These are phyloP conservation scores for Orycteropus afer DNA, from an alignment of 2,113 vertebrate species.

Conservation along the genomic window DNA sequence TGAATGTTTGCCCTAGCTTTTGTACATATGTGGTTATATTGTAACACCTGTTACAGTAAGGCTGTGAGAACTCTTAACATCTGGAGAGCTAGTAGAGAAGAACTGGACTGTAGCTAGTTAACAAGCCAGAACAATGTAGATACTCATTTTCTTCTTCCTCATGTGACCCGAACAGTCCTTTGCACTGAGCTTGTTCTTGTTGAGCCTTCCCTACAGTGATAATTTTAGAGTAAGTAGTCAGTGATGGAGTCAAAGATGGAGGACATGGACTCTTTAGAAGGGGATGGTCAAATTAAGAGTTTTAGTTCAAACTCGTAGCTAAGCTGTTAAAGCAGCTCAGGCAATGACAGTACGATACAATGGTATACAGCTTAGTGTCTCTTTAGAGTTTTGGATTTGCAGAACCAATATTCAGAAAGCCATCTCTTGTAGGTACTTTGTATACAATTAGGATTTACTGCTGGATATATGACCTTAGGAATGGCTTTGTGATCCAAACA, in stretches of 20 bases:
- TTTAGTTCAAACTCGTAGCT: neutral
- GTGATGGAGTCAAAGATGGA: neutral
- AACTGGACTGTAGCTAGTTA: neutral
- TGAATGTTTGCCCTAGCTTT: slow-evolving; percentile 56
- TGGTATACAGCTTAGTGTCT: neutral
- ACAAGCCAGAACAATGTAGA: neutral
- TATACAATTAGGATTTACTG: slow-evolving; percentile 26
- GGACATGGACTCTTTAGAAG: neutral
- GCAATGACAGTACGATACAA: neutral
- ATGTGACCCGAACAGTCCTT: neutral
- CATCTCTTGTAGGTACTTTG: neutral
- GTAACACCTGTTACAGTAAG: neutral
- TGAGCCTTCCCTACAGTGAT: neutral
- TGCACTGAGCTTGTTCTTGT: neutral
- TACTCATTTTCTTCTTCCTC: neutral
- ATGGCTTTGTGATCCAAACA: slow-evolving; percentile 30
- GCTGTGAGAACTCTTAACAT: neutral
- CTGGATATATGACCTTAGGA: neutral
- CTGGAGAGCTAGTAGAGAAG: slow-evolving; percentile 1
- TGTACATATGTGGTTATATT: neutral
- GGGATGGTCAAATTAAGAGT: neutral
- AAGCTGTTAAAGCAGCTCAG: neutral
- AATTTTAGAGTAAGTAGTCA: neutral
- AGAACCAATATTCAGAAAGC: slow-evolving; percentile 5
- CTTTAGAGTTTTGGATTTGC: slow-evolving; percentile 39